These are phyloP conservation scores for Otolemur crassicaudatus DNA, from an alignment of 2,797 vertebrate species.

Conservation along the genomic window DNA sequence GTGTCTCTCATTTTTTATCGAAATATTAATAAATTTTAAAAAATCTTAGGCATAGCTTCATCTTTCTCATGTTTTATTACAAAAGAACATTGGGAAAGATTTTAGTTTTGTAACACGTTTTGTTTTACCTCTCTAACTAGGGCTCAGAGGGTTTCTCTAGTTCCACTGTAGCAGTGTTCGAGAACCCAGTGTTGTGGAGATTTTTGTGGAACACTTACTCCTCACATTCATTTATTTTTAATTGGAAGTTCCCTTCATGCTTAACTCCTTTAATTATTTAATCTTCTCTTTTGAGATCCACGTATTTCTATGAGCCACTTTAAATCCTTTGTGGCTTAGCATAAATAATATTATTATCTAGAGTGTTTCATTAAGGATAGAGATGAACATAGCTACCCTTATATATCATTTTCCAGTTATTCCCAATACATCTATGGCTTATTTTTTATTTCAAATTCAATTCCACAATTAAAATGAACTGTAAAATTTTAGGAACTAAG, in stretches of 20 bases:
- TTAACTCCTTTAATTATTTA: neutral
- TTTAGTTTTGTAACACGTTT: neutral
- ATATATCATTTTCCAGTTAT: neutral
- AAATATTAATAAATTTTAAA: neutral
- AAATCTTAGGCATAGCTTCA: neutral
- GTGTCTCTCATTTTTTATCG: neutral
- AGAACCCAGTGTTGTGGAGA: neutral
- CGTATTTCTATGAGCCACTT: neutral
- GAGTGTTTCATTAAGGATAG: neutral
- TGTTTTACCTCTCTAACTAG: neutral
- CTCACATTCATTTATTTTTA: neutral
- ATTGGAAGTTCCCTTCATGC: neutral
- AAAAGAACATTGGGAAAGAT: neutral
- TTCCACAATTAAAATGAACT: neutral
- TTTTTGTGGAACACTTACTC: neutral
- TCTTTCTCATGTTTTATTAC: neutral
- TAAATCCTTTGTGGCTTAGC: neutral
- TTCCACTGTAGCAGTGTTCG: neutral
- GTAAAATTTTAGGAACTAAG: neutral
- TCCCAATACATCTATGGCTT: neutral
- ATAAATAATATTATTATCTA: constrained; percentile 2
- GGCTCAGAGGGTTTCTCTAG: neutral
- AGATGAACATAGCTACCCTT: neutral
- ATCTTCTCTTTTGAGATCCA: neutral
- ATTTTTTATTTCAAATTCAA: neutral